phyloP scores from a whole-genome alignment of 2,888 invertebrate genomes.

The Leptopilina syphax region DNA sequence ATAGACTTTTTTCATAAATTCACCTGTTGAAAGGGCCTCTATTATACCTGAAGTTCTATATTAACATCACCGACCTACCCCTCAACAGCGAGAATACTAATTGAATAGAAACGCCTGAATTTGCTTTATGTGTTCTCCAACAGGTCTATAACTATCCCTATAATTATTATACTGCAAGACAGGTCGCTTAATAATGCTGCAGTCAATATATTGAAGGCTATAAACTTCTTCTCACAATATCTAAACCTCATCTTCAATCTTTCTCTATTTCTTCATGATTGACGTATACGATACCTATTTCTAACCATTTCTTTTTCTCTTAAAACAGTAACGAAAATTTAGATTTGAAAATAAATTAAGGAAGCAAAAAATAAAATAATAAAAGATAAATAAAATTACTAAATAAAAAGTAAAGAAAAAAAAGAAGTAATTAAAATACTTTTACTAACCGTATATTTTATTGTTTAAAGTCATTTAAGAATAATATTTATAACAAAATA shows the following conservation, averaged over 20 bases:
- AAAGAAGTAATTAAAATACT: too few relatives aligned
- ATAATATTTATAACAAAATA: too few relatives aligned
- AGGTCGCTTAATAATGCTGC: slow-evolving; percentile 53
- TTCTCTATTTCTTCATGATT: neutral
- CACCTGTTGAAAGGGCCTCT: slow-evolving; percentile 32
- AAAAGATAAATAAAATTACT: too few relatives aligned
- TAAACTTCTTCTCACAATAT: slow-evolving; percentile 14
- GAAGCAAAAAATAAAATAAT: too few relatives aligned
- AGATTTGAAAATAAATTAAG: neutral
- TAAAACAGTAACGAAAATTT: neutral
- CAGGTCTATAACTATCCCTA: slow-evolving; percentile 49
- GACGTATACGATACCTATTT: neutral
- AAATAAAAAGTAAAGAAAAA: too few relatives aligned
- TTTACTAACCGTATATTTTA: too few relatives aligned
- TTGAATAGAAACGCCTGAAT: slow-evolving; percentile 56
- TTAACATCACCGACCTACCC: slow-evolving; percentile 24
- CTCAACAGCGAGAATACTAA: slow-evolving; percentile 44
- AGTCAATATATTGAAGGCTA: slow-evolving; percentile 49
- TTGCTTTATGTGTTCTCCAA: slow-evolving; percentile 53
- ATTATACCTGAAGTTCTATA: neutral
- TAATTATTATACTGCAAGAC: slow-evolving; percentile 54
- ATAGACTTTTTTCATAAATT: slow-evolving; percentile 38
- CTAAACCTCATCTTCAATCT: neutral
- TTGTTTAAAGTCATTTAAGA: too few relatives aligned
- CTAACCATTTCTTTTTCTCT: neutral